Evolutionary conservation across 2,888 invertebrate genomes (phyloP), one percentile per base, ranked within the genome.

Genomic region (Physocephala rufipes): DNA sequence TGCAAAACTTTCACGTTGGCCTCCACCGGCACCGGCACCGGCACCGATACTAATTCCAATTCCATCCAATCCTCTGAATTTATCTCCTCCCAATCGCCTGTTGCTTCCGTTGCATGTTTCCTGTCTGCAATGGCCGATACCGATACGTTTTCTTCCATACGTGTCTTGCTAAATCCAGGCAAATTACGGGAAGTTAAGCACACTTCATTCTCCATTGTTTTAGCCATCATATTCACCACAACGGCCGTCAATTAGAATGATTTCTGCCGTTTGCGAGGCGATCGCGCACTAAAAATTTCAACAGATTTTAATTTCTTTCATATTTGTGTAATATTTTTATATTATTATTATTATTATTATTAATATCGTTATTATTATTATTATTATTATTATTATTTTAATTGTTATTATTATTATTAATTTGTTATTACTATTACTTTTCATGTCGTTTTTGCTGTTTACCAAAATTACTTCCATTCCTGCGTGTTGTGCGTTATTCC

Each of bases 161-260:
- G n/a, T n/a, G n/a, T n/a, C n/a, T 24, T 7, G 19, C 24, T 19
- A 53, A n/a, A n/a, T n/a, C n/a, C 66, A 12, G 2, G 49, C 51
- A 51, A 28, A 26, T 7, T 26, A 77, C 78, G 76, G 73, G 80
- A 72, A 77, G 80, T 74, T 75, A 79, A 76, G 75, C 71, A 76
- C 74, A 62, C 71, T 73, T 43, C 24, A 58, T 36, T 43, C 62
- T 67, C 47, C 61, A 26, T 26, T 7, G 30, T n/a, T 28, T 28
- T 47, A n/a, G 62, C 43, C 53, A 13, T 21, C 66, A 30, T 51
- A 61, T 30, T 36, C 26, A 5, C 67, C 68, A 36, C 70, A 62
- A 62, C 45, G 59, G 9, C 64, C 67, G 36, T 59, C 65, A 28
- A 16, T 30, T 28, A 67, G 30, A 63, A 26, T 67, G 19, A 58